These are phyloP conservation scores for Venustaconcha ellipsiformis DNA, from an alignment of 1,140 invertebrate genomes.

Conservation along the genomic window DNA sequence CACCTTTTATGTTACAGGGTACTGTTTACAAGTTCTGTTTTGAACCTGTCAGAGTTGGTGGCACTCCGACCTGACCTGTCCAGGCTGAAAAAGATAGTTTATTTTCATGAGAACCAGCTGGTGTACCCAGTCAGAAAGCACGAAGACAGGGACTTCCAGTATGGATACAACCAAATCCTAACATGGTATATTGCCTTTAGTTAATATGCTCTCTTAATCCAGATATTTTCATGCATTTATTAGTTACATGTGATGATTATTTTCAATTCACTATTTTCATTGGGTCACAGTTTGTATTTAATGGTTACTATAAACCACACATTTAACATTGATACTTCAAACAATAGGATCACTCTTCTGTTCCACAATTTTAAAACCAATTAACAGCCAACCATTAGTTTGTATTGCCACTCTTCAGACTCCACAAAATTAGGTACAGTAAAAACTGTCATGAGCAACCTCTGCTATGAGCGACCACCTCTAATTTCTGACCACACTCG, in stretches of 20 bases:
- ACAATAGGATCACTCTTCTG: too few relatives aligned
- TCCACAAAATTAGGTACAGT: too few relatives aligned
- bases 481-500: too few relatives aligned
- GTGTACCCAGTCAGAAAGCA: conserved; percentile 78
- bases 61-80: conserved; percentile 77
- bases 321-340: too few relatives aligned
- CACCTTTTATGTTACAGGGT: conserved; percentile 60
- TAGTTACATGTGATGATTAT: background rate
- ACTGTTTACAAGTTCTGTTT: conserved; percentile 80
- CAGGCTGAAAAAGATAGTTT: conserved; percentile 76
- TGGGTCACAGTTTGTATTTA: too few relatives aligned
- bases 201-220: background rate
- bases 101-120: conserved; percentile 86
- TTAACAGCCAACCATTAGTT: too few relatives aligned
- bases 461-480: too few relatives aligned
- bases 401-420: too few relatives aligned
- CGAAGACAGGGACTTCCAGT: conserved; percentile 81
- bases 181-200: conserved; percentile 72
- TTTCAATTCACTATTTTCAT: too few relatives aligned
- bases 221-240: background rate
- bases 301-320: too few relatives aligned
- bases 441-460: too few relatives aligned
- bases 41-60: conserved; percentile 80
- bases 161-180: conserved; percentile 82
- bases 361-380: too few relatives aligned